phyloP scores from a whole-genome alignment of 2,797 vertebrate genomes.

The Rhynchonycteris naso region DNA sequence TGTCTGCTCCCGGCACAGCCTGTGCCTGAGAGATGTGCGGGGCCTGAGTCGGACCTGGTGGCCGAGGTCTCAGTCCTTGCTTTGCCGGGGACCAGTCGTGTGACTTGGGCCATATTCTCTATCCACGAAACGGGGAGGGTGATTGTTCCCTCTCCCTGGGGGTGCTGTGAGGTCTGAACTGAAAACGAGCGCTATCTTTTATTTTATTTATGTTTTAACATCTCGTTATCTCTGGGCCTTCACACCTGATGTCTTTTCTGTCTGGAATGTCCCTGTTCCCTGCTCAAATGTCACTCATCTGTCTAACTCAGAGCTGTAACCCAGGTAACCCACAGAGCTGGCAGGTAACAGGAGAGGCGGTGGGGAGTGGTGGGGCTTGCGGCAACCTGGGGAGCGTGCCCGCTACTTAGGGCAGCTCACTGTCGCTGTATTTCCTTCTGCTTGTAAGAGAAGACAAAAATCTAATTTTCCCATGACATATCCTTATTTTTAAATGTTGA shows the following conservation, averaged over 20 bases:
- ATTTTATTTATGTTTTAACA: not conserved
- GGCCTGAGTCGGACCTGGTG: fast-evolving
- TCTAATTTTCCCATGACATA: not conserved
- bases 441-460: not conserved
- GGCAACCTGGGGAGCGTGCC: fast-evolving
- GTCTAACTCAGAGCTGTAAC: not conserved
- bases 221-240: not conserved
- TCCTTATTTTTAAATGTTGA: not conserved
- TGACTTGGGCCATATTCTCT: no score
- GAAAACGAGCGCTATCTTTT: not conserved
- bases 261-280: not conserved
- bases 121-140: not conserved
- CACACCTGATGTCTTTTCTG: fast-evolving
- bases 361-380: fast-evolving
- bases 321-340: no score
- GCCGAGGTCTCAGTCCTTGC: no score
- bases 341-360: fast-evolving
- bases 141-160: fast-evolving
- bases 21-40: not conserved
- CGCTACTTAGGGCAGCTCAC: fast-evolving
- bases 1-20: fast-evolving
- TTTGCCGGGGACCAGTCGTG: no score
- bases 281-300: not conserved
- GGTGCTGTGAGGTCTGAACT: fast-evolving
- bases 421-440: not conserved